Conservation (phyloP, 2,888 invertebrate genomes). For the Stegophylla sp. region DNA sequence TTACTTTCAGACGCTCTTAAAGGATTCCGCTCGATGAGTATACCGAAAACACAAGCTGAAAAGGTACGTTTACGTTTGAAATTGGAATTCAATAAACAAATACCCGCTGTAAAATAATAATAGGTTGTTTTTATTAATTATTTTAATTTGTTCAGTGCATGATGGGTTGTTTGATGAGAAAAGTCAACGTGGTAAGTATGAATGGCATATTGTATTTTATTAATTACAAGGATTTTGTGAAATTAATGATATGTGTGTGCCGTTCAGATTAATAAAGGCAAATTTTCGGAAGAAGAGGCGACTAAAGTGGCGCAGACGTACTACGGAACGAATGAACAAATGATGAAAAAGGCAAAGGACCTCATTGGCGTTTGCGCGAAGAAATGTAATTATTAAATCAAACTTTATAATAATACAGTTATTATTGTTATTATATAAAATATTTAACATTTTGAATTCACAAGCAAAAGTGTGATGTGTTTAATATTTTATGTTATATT, state of each 20-base stretch:
- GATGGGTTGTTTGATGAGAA: conserved; percentile 61
- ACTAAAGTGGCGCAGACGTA: conserved; percentile 46
- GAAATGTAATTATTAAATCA: conserved; percentile 17
- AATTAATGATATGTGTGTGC: not conserved
- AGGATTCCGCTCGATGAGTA: conserved; percentile 52
- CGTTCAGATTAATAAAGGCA: conserved; percentile 37
- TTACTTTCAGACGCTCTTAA: conserved; percentile 31
- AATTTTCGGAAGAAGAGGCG: conserved; percentile 50
- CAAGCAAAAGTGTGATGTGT: too few relatives aligned
- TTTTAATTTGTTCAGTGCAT: conserved; percentile 56
- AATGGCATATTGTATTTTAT: too few relatives aligned
- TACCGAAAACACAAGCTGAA: conserved; percentile 51
- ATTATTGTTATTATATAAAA: too few relatives aligned
- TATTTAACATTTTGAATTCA: too few relatives aligned
- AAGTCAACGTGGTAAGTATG: conserved; percentile 60
- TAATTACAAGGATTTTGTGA: not conserved
- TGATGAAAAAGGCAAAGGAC: conserved; percentile 53
- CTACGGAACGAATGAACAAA: conserved; percentile 26
- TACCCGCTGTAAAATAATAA: not conserved
- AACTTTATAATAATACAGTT: too few relatives aligned
- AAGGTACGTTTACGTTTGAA: conserved; percentile 9
- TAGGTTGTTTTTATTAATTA: not conserved
- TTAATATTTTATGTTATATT: too few relatives aligned
- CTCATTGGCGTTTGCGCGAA: conserved; percentile 39
- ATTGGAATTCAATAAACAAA: not conserved